Base-by-base conservation (phyloP, 2,113 vertebrate genomes). In the Megaleporinus macrocephalus region DNA sequence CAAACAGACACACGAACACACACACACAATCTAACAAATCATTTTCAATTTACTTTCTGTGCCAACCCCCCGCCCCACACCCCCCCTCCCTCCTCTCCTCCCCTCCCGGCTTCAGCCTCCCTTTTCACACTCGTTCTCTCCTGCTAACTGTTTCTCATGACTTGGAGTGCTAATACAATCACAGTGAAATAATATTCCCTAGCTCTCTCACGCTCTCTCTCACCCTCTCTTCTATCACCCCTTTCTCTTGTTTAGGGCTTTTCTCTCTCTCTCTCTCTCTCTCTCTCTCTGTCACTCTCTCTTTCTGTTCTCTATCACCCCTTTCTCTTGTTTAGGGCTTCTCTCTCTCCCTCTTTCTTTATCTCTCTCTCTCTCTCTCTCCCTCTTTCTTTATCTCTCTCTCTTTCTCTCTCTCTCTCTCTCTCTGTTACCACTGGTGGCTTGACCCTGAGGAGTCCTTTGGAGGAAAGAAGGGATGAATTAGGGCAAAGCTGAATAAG, bases 11-110 rank as follows among this genome's bases (percentile, higher is more conserved):
- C 87, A 87, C 85, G 36, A 3, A 86, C 84, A 90, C 86, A 85
- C 83, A 88, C 84, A 85, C 83, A 79, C 80, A 61, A 51, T 73
- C 69, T 81, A 74, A 69, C 84, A 90, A 91, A 94, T 93, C 84
- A 92, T 93, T 93, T 94, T 92, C 92, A 91, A 92, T 93, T 92
- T 93, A 89, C 89, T 93, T 89, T 78, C 86, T 74, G 77, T 90
- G 86, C 87, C 76, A 82, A 81, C 87, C 88, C 59, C 86, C 83
- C 85, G 86, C 65, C 26, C 16, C 62, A 6, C 29, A n/a, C n/a
- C n/a, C n/a, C n/a, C n/a, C n/a, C n/a, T n/a, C n/a, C n/a, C n/a
- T n/a, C n/a, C n/a, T n/a, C n/a, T n/a, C 24, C 78, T 53, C 82
- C 51, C 27, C 29, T 29, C 24, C 33, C 24, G 16, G 87, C 84